phyloP scores from a whole-genome alignment of 2,888 invertebrate genomes.

The Drosophila robusta region DNA sequence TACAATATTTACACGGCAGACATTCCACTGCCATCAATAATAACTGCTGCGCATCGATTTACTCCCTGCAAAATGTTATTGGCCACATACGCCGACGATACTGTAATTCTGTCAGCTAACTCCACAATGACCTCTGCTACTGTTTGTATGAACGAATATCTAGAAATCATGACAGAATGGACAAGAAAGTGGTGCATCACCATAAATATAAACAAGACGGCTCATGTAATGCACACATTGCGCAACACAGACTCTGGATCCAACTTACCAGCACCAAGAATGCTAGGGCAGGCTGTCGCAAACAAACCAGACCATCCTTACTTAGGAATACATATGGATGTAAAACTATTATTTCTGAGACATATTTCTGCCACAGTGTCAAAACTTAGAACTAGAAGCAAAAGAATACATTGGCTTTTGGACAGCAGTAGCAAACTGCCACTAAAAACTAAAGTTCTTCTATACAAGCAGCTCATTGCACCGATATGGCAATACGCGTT shows the following conservation, averaged over 20 bases:
- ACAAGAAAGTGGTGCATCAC: no score
- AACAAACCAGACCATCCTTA: neutral
- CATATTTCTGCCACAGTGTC: neutral
- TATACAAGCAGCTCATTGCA: slow-evolving; percentile 1
- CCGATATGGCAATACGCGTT: neutral
- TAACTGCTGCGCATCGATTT: no score
- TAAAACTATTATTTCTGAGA: neutral
- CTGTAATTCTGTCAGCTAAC: no score
- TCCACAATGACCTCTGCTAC: no score
- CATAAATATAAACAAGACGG: no score
- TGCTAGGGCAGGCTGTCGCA: neutral
- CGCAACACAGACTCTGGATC: neutral
- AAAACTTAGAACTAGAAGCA: neutral
- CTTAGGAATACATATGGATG: neutral
- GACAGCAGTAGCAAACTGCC: neutral
- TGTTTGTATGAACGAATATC: no score
- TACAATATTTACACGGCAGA: no score
- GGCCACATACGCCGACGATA: neutral
- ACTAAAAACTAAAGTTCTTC: neutral
- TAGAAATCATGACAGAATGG: no score
- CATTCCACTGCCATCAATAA: no score
- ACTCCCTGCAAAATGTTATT: neutral
- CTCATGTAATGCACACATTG: no score
- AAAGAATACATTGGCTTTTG: neutral
- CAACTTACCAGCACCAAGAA: neutral